Evolutionary conservation across 2,888 invertebrate species (phyloP).

Genomic region (Cataglyphis altisquamis): DNA sequence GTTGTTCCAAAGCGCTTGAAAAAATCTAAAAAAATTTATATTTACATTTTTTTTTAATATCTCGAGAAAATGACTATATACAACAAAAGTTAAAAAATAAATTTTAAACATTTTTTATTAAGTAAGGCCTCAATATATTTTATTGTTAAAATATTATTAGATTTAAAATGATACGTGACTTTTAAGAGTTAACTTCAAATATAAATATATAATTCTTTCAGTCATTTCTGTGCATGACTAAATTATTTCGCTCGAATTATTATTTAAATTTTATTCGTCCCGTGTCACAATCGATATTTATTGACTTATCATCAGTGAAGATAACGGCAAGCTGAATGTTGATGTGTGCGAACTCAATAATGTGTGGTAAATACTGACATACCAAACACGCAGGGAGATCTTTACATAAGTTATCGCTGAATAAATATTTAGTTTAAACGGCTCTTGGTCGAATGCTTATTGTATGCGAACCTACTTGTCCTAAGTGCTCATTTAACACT

Average conservation of each 20-base stretch:
- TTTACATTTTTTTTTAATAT: too few species aligned
- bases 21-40: too few species aligned
- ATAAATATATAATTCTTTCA: not conserved
- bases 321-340: not conserved
- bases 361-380: not conserved
- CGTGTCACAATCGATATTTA: not conserved
- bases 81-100: too few species aligned
- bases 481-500: not conserved
- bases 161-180: too few species aligned
- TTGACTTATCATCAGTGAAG: not conserved
- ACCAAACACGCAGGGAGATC: not conserved
- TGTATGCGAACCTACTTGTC: constrained; percentile 13
- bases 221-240: not conserved
- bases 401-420: constrained; percentile 29
- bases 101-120: too few species aligned
- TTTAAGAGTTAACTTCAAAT: not conserved
- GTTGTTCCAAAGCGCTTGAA: too few species aligned
- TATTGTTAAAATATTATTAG: too few species aligned
- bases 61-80: too few species aligned
- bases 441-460: not conserved
- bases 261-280: not conserved
- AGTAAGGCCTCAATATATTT: too few species aligned
- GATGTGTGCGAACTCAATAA: not conserved
- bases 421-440: constrained; percentile 25
- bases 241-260: not conserved